A percentile compares a stretch with the other conserved stretches of the same genome.
These are phyloP conservation scores for Bombus consobrinus DNA, from an alignment of 1,140 invertebrate species.

Conservation along the genomic window DNA sequence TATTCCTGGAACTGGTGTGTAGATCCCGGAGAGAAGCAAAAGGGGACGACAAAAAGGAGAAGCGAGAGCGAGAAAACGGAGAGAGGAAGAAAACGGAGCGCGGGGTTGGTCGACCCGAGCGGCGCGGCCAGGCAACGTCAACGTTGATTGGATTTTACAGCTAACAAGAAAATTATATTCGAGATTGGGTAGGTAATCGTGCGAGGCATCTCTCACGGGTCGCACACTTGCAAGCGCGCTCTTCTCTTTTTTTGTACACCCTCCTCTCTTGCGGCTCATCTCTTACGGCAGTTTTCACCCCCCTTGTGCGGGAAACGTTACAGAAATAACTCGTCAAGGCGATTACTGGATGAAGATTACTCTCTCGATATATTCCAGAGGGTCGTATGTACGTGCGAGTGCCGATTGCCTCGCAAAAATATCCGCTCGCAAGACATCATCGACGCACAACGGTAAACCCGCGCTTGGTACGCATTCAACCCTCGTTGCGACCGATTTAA, in stretches of 20 bases:
- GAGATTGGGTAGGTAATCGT: conserved; percentile 80
- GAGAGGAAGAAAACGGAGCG: conserved; percentile 44
- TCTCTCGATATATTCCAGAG: conserved; percentile 32
- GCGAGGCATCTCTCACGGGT: conserved; percentile 66
- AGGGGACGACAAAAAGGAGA: conserved; percentile 32
- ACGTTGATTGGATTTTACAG: conserved; percentile 81
- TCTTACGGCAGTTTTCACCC: conserved; percentile 53
- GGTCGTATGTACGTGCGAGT: conserved; percentile 24
- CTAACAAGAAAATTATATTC: conserved; percentile 83
- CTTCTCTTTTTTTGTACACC: conserved; percentile 53
- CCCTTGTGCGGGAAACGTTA: conserved; percentile 53
- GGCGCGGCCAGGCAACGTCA: conserved; percentile 61
- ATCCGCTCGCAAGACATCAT: conserved; percentile 29
- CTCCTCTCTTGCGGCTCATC: conserved; percentile 44
- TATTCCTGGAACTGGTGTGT: neutral
- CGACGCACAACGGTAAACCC: neutral
- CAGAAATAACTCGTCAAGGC: conserved; percentile 62
- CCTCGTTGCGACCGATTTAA: conserved; percentile 47
- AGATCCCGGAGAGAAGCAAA: conserved; percentile 21
- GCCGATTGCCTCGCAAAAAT: conserved; percentile 50
- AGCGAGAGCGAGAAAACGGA: conserved; percentile 1
- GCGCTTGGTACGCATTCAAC: neutral
- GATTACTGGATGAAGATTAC: conserved; percentile 48
- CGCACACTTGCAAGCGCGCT: conserved; percentile 32
- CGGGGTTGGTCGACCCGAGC: conserved; percentile 60